Percentiles rank a stretch among this genome's conserved stretches.
Evolutionary conservation across 1,140 invertebrate genomes (phyloP).

Genomic region (Dufourea novaeangliae): DNA sequence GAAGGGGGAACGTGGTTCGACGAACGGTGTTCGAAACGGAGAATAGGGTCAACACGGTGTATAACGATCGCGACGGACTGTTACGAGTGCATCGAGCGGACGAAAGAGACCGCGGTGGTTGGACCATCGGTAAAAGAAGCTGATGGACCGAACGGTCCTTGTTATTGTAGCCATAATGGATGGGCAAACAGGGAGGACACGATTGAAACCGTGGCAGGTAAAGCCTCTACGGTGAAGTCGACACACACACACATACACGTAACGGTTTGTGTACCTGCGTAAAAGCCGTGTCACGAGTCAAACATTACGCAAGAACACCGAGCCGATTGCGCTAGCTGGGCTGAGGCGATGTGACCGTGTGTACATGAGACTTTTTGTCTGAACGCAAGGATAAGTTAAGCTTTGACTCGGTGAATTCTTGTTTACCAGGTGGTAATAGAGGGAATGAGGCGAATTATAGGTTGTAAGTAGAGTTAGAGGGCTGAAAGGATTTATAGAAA

Average conservation of each 20-base stretch:
- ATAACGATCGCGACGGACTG: slow-evolving; percentile 50
- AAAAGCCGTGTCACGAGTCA: slow-evolving; percentile 49
- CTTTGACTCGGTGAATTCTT: too few relatives aligned
- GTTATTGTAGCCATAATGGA: slow-evolving; percentile 68
- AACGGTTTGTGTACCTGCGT: slow-evolving; percentile 30
- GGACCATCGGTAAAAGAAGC: slow-evolving; percentile 53
- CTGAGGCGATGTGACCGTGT: not conserved
- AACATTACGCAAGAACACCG: slow-evolving; percentile 43
- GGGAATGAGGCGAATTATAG: too few relatives aligned
- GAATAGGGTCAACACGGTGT: slow-evolving; percentile 64
- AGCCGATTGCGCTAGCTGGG: not conserved
- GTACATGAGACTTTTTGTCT: not conserved
- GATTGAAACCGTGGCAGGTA: slow-evolving; percentile 61
- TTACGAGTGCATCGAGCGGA: slow-evolving; percentile 44
- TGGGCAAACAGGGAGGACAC: slow-evolving; percentile 62
- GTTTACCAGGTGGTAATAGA: too few relatives aligned
- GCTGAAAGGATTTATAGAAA: too few relatives aligned
- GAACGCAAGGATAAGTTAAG: not conserved
- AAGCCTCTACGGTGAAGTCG: not conserved
- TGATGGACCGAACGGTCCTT: slow-evolving; percentile 63
- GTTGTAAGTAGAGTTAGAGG: too few relatives aligned
- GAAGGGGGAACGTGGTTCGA: slow-evolving; percentile 33
- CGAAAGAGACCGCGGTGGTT: slow-evolving; percentile 48
- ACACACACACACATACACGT: not conserved
- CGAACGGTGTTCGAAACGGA: slow-evolving; percentile 40